Evolutionary conservation across 2,797 vertebrate genomes (phyloP).

Genomic region (Eurystomus glaucurus): DNA sequence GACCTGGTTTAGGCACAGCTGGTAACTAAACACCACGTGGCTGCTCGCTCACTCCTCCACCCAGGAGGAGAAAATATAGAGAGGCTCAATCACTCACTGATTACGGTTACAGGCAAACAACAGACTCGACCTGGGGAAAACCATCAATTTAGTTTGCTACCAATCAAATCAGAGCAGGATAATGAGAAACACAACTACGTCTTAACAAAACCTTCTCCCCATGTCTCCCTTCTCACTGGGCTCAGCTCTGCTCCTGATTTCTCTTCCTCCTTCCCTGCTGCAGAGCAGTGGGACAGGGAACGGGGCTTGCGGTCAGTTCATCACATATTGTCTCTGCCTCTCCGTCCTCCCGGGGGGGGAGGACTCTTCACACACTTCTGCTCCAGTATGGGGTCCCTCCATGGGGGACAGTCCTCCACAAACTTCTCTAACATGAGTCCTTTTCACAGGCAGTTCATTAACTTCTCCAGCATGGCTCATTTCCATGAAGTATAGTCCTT

Average conservation of each 20-base stretch:
- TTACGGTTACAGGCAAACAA: no score
- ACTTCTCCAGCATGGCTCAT: not conserved
- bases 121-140: not conserved
- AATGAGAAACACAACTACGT: not conserved
- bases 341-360: not conserved
- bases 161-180: not conserved
- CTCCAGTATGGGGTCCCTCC: not conserved
- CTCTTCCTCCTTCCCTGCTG: no score
- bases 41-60: no score
- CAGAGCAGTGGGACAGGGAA: not conserved
- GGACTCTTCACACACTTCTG: not conserved
- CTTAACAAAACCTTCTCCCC: not conserved
- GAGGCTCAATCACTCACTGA: no score
- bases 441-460: no score
- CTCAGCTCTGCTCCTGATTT: not conserved
- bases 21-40: no score
- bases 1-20: no score
- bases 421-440: not conserved
- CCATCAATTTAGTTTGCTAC: not conserved
- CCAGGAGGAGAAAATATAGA: no score
- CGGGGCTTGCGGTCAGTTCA: not conserved
- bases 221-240: not conserved
- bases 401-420: not conserved
- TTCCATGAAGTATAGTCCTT: not conserved
- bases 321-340: not conserved